Percentiles rank a stretch among this genome's conserved stretches.
These are phyloP conservation scores for Amphipyra berbera DNA, from an alignment of 2,888 invertebrate species.

Conservation along the genomic window DNA sequence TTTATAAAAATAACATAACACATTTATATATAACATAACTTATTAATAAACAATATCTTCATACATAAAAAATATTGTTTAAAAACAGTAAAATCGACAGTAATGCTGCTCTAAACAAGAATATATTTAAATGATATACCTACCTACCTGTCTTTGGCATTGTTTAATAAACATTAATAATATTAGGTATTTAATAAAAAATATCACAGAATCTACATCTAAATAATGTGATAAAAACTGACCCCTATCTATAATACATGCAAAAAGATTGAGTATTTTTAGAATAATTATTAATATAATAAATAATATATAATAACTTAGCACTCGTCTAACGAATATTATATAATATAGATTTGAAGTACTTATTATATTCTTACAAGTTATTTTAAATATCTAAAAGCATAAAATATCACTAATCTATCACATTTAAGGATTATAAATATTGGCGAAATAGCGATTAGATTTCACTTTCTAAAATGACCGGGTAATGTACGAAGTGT, in stretches of 20 bases:
- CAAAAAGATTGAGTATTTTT: slow-evolving; percentile 5
- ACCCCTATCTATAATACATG: not conserved
- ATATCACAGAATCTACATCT: not conserved
- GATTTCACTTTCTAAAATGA: slow-evolving; percentile 23
- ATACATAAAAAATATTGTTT: too few relatives aligned
- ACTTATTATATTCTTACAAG: slow-evolving; percentile 10
- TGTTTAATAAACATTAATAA: not conserved
- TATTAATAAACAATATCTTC: too few relatives aligned
- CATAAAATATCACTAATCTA: slow-evolving; percentile 61
- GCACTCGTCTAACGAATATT: slow-evolving; percentile 25
- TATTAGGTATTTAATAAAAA: not conserved
- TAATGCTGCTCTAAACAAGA: not conserved
- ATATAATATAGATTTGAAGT: slow-evolving; percentile 9
- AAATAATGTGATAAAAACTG: not conserved
- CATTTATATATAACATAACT: slow-evolving; percentile 3
- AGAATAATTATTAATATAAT: not conserved
- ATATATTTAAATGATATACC: too few relatives aligned
- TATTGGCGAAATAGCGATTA: slow-evolving; percentile 22
- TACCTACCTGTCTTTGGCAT: too few relatives aligned
- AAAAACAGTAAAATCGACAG: not conserved
- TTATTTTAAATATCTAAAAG: slow-evolving; percentile 46
- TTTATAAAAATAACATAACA: slow-evolving; percentile 11
- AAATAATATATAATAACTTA: not conserved
- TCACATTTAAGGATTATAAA: slow-evolving; percentile 54
- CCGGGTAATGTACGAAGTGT: slow-evolving; percentile 23